Base-by-base conservation (phyloP, 2,888 invertebrate species). In the Cephus sareptanus region DNA sequence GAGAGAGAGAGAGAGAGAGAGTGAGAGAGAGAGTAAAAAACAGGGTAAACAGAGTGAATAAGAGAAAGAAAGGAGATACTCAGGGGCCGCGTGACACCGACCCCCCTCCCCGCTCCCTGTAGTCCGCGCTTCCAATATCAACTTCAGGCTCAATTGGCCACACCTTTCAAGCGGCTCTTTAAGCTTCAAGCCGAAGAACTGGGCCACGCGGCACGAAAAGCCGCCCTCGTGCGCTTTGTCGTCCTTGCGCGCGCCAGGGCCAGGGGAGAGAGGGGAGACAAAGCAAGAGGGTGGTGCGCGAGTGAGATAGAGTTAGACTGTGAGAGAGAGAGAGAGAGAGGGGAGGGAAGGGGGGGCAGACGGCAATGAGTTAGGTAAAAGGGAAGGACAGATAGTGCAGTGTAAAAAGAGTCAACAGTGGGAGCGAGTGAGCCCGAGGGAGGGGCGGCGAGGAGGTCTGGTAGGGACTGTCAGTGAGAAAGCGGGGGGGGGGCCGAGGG, bases 1-100 rank as follows among this genome's bases (percentile, higher is more conserved):
- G 13, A 37, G 37, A 40, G 37, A n/a, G 69, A 74, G 80, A 76
- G 76, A 56, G 82, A 81, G 80, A 77, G 80, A 75, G 79, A 78
- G 79, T 75, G 76, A 56, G 82, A 81, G 80, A 77, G 80, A 75
- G 79, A 78, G 79, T 3, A 0, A 80, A 79, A 34, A 69, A 69
- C 76, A 76, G 70, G 69, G 23, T 31, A 75, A 34, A 34, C 34
- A 34, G 35, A n/a, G 11, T 12, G 35, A 35, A 23, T 4, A 33
- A 70, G 71, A 71, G 33, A 71, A 11, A 71, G 37, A 80, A 12
- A 71, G 13, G 31, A 71, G 31, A 31, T 15, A 56, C 9, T 23
- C 9, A 23, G 56, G 33, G 1, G 33, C 31, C 71, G 31, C 71
- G 71, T 71, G 71, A 56, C 56, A 56, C 71, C 71, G 31, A 70